Evolutionary conservation across 2,113 vertebrate genomes (phyloP), one percentile per base, ranked within the genome.

Genomic region (Clarias batrachus): DNA sequence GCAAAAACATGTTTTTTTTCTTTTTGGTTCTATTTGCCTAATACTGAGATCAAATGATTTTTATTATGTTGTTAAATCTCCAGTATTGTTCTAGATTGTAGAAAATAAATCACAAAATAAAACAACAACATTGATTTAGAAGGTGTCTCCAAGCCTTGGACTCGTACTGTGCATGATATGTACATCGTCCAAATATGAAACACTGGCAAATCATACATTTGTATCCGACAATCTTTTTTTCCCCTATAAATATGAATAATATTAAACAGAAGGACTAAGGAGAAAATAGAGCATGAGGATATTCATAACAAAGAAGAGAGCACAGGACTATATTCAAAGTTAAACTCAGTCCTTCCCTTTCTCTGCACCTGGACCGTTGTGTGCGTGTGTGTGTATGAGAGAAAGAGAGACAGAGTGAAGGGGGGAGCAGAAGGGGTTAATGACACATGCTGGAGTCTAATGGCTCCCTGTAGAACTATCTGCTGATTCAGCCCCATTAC

Each of bases 401-500:
- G 19, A 48, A 11, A 74, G 37, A 76, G 2, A n/a, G 74, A 77
- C 3, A 73, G 76, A 27, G 54, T 9, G 52, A 30, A 14, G 33
- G 65, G 82, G 90, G 94, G 93, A 85, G 92, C 85, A 91, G 92
- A 95, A 96, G 93, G 96, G 95, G 94, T 96, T 96, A 96, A 96
- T 95, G 95, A 95, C 92, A 95, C 91, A 94, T 94, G 93, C 94
- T 92, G 93, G 88, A 91, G 92, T 86, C 93, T 95, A 96, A 95
- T 95, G 92, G 94, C 93, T 96, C 96, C 95, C 94, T 66, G 91
- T 93, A 94, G 96, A 96, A 91, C 94, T 92, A 94, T 97, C 94
- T 95, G 95, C 96, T 96, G 95, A 95, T 92, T 95, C 95, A 96
- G 96, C 94, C 92, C 93, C 95, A 94, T 96, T 95, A 96, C 95